phyloP scores from a whole-genome alignment of 2,888 invertebrate genomes.

The Carcina quercana region DNA sequence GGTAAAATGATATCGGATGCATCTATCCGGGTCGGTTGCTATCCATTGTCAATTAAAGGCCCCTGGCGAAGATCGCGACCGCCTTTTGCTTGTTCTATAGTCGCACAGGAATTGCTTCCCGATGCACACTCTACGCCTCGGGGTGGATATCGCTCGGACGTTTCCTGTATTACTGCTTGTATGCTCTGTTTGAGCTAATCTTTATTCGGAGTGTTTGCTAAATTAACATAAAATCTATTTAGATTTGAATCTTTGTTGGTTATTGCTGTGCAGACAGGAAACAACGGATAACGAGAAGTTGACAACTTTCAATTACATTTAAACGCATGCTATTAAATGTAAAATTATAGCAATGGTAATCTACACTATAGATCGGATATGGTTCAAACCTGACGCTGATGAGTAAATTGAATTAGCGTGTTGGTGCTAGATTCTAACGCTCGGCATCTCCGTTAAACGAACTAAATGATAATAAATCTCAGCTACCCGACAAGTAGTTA shows the following conservation, averaged over 20 bases:
- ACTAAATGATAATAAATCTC: slow-evolving; percentile 35
- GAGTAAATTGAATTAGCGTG: slow-evolving; percentile 26
- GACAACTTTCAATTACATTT: not conserved
- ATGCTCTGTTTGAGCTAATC: slow-evolving; percentile 47
- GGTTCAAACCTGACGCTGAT: not conserved
- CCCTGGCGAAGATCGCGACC: slow-evolving; percentile 52
- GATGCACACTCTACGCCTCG: slow-evolving; percentile 55
- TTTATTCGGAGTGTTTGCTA: slow-evolving; percentile 48
- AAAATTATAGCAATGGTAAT: too few relatives aligned
- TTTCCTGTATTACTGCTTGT: slow-evolving; percentile 64
- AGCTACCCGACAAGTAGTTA: slow-evolving; percentile 21
- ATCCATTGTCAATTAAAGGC: slow-evolving; percentile 67
- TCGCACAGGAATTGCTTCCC: slow-evolving; percentile 58
- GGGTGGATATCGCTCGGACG: slow-evolving; percentile 56
- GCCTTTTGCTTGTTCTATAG: slow-evolving; percentile 63
- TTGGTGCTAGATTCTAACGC: slow-evolving; percentile 22
- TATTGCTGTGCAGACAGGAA: slow-evolving; percentile 30
- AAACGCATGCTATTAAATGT: too few relatives aligned
- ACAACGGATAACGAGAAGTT: slow-evolving; percentile 26
- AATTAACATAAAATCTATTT: slow-evolving; percentile 61
- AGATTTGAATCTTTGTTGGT: slow-evolving; percentile 39
- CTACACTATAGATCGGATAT: too few relatives aligned
- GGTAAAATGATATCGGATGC: slow-evolving; percentile 44
- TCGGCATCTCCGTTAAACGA: slow-evolving; percentile 26
- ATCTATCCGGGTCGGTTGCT: slow-evolving; percentile 48